These are phyloP conservation scores for Entomobrya proxima DNA, from an alignment of 2,888 invertebrate genomes.

Conservation along the genomic window DNA sequence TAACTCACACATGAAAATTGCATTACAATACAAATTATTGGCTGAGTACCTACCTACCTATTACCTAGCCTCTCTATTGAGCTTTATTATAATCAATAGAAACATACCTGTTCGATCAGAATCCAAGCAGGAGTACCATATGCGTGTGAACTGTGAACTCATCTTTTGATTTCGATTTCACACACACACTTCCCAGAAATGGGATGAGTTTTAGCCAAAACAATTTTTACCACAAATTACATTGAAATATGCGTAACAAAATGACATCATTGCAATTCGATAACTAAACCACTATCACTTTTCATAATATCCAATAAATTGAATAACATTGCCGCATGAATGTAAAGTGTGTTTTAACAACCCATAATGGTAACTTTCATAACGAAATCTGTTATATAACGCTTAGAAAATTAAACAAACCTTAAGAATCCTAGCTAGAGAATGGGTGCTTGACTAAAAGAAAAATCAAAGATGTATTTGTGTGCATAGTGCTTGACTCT, in stretches of 20 bases:
- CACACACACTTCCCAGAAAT: not conserved
- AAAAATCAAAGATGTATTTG: too few species aligned
- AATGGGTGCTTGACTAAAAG: too few species aligned
- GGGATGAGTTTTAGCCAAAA: not conserved
- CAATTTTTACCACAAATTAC: not conserved
- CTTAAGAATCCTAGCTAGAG: too few species aligned
- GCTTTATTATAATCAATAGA: slow-evolving; percentile 4
- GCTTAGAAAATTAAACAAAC: too few species aligned
- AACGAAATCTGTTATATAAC: too few species aligned
- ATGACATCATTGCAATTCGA: not conserved
- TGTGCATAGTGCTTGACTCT: not conserved
- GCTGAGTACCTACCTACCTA: too few species aligned
- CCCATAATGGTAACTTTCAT: not conserved
- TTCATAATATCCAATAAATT: too few species aligned
- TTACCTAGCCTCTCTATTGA: not conserved
- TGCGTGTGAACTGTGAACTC: not conserved
- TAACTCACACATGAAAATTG: not conserved
- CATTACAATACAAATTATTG: not conserved
- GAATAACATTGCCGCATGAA: too few species aligned
- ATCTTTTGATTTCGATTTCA: slow-evolving; percentile 29
- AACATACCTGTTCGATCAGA: too few species aligned
- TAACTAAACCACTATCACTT: not conserved
- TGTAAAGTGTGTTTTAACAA: not conserved
- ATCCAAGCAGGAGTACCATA: too few species aligned
- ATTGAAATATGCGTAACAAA: not conserved